Evolutionary conservation across 2,888 invertebrate genomes (phyloP).

Genomic region (Dusona sp.): DNA sequence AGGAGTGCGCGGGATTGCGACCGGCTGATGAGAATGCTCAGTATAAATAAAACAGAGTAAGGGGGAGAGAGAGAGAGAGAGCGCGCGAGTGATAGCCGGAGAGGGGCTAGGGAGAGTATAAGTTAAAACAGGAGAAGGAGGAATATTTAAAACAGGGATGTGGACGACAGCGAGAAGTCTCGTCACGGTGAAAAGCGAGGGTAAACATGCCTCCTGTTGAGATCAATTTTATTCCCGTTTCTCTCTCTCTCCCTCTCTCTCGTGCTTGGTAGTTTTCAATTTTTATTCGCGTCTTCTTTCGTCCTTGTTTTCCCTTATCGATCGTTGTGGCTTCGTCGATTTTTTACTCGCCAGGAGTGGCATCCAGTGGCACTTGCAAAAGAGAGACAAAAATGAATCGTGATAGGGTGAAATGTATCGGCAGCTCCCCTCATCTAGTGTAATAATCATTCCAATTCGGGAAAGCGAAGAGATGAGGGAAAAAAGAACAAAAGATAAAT

Average conservation of each 20-base stretch:
- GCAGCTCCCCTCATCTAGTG: constrained; percentile 36
- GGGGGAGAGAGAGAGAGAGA: neutral
- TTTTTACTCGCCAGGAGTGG: constrained; percentile 20
- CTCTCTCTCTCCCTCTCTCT: constrained; percentile 18
- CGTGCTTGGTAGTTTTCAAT: constrained; percentile 33
- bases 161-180: constrained; percentile 49
- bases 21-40: constrained; percentile 42
- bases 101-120: neutral
- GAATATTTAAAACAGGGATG: constrained; percentile 1
- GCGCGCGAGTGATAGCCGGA: neutral
- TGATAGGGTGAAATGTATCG: constrained; percentile 26
- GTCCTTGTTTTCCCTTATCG: constrained; percentile 31
- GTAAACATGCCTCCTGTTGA: constrained; percentile 52
- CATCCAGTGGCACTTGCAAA: constrained; percentile 20
- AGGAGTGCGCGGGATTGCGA: constrained; percentile 31
- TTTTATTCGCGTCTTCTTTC: constrained; percentile 45
- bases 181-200: constrained; percentile 59
- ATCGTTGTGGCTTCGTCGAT: constrained; percentile 23
- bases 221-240: constrained; percentile 51
- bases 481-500: constrained; percentile 18
- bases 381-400: constrained; percentile 46
- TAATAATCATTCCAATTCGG: constrained; percentile 50
- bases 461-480: constrained; percentile 32
- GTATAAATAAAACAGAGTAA: constrained; percentile 13
- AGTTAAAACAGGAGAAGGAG: constrained; percentile 12